A percentile compares a stretch with the other conserved stretches of the same genome.
Evolutionary conservation across 2,888 invertebrate species (phyloP).

Genomic region (Neuroscelio doddi): DNA sequence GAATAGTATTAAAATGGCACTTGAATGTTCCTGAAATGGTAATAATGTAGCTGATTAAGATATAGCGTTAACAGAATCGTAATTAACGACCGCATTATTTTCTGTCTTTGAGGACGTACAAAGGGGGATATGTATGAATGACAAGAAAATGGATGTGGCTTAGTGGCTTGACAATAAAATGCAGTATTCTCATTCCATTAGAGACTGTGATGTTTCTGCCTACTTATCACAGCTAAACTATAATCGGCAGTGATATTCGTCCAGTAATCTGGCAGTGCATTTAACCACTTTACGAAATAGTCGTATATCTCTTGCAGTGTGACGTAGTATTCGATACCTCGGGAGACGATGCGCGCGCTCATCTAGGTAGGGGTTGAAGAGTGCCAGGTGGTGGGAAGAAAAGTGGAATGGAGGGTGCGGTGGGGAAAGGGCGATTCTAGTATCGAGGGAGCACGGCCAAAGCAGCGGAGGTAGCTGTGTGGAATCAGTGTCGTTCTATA

Average conservation of each 20-base stretch:
- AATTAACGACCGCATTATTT: constrained; percentile 20
- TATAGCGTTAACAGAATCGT: constrained; percentile 10
- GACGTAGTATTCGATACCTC: constrained; percentile 70
- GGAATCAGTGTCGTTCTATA: constrained; percentile 56
- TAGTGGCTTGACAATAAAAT: constrained; percentile 21
- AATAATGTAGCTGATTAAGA: constrained; percentile 12
- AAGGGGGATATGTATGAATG: constrained; percentile 12
- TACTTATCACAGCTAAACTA: constrained; percentile 37
- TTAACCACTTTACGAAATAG: constrained; percentile 69
- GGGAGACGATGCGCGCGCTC: constrained; percentile 53
- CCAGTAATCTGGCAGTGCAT: constrained; percentile 68
- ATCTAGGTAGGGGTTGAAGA: constrained; percentile 44
- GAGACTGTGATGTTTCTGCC: constrained; percentile 18
- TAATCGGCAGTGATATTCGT: constrained; percentile 49
- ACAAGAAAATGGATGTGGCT: constrained; percentile 34
- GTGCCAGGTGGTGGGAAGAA: constrained; percentile 38
- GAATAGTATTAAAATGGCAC: no score
- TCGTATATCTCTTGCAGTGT: constrained; percentile 63
- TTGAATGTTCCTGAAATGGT: no score
- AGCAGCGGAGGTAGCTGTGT: constrained; percentile 49
- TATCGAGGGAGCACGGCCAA: constrained; percentile 35
- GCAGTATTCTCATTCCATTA: constrained; percentile 36
- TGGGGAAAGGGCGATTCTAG: constrained; percentile 37
- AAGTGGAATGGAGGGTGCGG: constrained; percentile 34
- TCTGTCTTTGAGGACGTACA: constrained; percentile 17